phyloP scores from a whole-genome alignment of 2,888 invertebrate genomes.

The Papilio elwesi region DNA sequence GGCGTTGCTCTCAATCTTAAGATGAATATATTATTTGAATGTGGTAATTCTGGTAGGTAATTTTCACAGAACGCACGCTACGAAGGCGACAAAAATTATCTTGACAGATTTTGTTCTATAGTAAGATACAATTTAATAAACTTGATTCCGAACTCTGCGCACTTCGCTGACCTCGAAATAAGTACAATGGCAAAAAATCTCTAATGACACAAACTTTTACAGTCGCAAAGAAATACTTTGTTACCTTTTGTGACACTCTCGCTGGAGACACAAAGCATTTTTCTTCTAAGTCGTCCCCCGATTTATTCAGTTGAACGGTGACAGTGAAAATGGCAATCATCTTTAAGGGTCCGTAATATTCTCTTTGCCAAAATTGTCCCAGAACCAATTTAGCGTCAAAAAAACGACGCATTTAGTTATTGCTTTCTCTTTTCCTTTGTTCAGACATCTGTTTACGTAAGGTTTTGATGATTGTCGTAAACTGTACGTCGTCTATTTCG shows the following conservation, averaged over 20 bases:
- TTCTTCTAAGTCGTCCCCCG: conserved; percentile 45
- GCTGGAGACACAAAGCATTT: conserved; percentile 42
- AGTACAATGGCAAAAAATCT: conserved; percentile 33
- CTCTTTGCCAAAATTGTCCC: conserved; percentile 65
- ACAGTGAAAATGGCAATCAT: conserved; percentile 60
- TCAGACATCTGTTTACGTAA: conserved; percentile 58
- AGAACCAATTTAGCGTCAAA: conserved; percentile 77
- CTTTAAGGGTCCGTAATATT: conserved; percentile 62
- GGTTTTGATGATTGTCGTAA: neutral
- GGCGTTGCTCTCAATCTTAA: too few species aligned
- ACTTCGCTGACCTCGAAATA: conserved; percentile 20
- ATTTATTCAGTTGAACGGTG: conserved; percentile 52
- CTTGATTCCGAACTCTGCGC: conserved; percentile 17
- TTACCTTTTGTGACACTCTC: conserved; percentile 32
- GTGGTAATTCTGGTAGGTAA: too few species aligned
- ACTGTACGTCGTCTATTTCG: neutral
- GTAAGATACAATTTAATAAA: neutral
- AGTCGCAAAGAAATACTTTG: conserved; percentile 35
- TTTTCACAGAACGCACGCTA: too few species aligned
- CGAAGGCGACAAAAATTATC: too few species aligned
- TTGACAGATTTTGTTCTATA: too few species aligned
- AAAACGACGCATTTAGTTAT: conserved; percentile 79
- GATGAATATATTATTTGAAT: too few species aligned
- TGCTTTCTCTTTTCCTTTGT: conserved; percentile 73
- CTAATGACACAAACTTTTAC: conserved; percentile 36